phyloP scores from a whole-genome alignment of 2,888 invertebrate genomes.

The Penaeus monodon region DNA sequence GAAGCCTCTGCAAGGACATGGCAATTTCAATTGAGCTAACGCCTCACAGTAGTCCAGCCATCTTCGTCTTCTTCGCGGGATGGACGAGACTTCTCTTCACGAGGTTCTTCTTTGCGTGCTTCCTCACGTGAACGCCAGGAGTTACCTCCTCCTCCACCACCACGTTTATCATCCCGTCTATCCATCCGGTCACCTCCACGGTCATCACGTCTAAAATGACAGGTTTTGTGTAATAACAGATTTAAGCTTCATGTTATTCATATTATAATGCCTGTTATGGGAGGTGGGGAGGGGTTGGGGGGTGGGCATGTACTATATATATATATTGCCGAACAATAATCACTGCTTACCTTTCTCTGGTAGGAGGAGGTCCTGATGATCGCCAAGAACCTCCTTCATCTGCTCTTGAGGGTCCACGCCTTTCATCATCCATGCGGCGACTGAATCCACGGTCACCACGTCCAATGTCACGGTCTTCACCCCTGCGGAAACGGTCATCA shows the following conservation, averaged over 20 bases:
- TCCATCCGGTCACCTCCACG: constrained; percentile 1
- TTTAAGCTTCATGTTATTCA: too few relatives aligned
- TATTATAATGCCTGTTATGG: too few relatives aligned
- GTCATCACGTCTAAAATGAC: neutral
- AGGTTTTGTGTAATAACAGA: neutral
- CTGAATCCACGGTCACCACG: constrained; percentile 34
- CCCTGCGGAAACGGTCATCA: neutral
- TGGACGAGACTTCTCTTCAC: constrained; percentile 36
- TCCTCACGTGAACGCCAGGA: constrained; percentile 45
- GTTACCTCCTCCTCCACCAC: neutral
- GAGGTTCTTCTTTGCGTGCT: constrained; percentile 30
- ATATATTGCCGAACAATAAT: too few relatives aligned
- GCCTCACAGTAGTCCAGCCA: constrained; percentile 60
- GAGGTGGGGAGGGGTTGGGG: too few relatives aligned
- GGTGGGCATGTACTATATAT: too few relatives aligned
- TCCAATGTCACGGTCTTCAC: constrained; percentile 17
- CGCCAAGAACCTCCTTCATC: constrained; percentile 59
- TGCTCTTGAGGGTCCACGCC: constrained; percentile 43
- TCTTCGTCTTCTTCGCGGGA: constrained; percentile 48
- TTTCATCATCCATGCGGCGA: constrained; percentile 33
- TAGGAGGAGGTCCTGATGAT: constrained; percentile 43
- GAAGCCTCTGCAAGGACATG: too few relatives aligned
- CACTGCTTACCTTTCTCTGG: constrained; percentile 34
- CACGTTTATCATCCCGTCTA: constrained; percentile 7
- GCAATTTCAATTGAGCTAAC: constrained; percentile 5